Conservation (phyloP, 2,888 invertebrate species). For the Lacanobia wlatinum region DNA sequence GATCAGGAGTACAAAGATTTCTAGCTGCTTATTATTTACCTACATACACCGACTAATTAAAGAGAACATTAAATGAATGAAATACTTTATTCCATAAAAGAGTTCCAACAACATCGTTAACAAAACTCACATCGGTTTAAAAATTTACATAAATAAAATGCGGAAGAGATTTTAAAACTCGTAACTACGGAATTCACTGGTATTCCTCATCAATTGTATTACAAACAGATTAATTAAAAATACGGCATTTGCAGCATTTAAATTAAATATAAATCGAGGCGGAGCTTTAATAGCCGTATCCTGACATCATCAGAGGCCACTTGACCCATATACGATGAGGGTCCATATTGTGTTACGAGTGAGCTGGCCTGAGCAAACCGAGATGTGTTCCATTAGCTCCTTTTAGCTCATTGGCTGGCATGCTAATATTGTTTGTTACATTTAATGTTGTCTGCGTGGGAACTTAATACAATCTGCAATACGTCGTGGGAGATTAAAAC, state of each 20-base stretch:
- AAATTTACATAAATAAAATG: constrained; percentile 17
- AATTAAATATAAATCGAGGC: constrained; percentile 54
- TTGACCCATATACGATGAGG: constrained; percentile 76
- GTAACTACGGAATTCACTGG: constrained; percentile 21
- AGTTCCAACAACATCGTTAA: constrained; percentile 9
- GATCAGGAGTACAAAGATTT: too few relatives aligned
- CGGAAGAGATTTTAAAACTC: constrained; percentile 26
- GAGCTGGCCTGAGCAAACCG: constrained; percentile 73
- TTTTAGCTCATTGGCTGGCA: constrained; percentile 66
- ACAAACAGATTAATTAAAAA: constrained; percentile 52
- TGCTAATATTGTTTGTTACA: constrained; percentile 68
- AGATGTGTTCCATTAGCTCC: constrained; percentile 76
- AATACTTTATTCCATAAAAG: neutral
- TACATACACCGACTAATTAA: neutral
- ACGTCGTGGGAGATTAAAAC: neutral
- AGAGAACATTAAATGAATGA: neutral
- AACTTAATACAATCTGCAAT: constrained; percentile 5
- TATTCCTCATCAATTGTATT: constrained; percentile 34
- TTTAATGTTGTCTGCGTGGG: constrained; percentile 40
- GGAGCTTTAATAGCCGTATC: constrained; percentile 65
- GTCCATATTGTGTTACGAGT: constrained; percentile 79
- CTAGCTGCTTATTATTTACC: neutral
- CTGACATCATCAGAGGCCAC: constrained; percentile 74
- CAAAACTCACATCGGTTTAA: constrained; percentile 29
- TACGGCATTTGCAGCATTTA: constrained; percentile 35